phyloP scores from a whole-genome alignment of 2,888 invertebrate genomes.

The Apodemia hepburni region DNA sequence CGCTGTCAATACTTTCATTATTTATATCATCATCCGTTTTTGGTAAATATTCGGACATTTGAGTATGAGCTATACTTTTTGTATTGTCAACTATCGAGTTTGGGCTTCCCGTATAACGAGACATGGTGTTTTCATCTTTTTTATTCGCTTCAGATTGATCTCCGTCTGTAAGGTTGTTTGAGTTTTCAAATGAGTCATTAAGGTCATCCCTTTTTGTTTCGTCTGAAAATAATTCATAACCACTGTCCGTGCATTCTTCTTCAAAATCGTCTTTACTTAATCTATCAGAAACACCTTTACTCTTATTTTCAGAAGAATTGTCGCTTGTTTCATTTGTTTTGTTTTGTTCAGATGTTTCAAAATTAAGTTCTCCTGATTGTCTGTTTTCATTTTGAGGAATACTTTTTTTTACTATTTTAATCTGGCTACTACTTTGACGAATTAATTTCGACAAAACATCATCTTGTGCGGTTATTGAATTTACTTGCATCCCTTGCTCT shows the following conservation, averaged over 20 bases:
- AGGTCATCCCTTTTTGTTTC: background rate
- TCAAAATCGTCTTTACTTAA: background rate
- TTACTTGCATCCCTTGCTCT: slow-evolving; percentile 20
- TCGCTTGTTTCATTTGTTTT: slow-evolving; percentile 21
- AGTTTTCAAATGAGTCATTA: slow-evolving; percentile 7
- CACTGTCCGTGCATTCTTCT: background rate
- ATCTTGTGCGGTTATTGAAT: slow-evolving; percentile 38
- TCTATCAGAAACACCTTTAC: background rate
- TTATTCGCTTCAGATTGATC: background rate
- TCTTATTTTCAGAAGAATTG: background rate
- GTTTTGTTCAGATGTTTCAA: slow-evolving; percentile 3
- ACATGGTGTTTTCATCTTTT: background rate
- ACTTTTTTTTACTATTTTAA: slow-evolving; percentile 61
- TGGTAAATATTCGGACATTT: background rate
- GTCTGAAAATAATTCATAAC: background rate
- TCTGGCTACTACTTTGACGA: slow-evolving; percentile 62
- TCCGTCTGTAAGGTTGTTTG: background rate
- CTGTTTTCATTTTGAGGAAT: slow-evolving; percentile 27
- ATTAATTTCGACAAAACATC: slow-evolving; percentile 62
- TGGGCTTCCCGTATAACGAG: background rate
- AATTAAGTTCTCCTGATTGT: slow-evolving; percentile 3
- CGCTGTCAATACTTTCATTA: slow-evolving; percentile 11
- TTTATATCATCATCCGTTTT: background rate
- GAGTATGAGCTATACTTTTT: background rate
- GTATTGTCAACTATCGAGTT: background rate